phyloP scores from a whole-genome alignment of 1,140 invertebrate genomes.

The Druon quercuslanigerum region DNA sequence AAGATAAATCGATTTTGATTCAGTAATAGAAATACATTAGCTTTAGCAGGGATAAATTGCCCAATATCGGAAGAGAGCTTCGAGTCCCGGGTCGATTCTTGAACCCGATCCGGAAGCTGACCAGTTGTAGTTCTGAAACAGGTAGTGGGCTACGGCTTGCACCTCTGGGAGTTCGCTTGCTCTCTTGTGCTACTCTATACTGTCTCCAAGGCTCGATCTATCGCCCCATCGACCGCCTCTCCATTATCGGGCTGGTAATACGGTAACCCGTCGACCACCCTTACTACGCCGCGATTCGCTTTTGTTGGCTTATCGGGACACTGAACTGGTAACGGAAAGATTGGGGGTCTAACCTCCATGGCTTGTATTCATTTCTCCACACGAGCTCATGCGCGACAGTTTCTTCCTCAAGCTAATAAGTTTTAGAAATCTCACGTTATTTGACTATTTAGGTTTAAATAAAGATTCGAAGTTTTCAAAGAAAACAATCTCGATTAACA shows the following conservation, averaged over 20 bases:
- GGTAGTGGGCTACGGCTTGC: constrained; percentile 34
- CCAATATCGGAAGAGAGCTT: background rate
- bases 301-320: constrained; percentile 57
- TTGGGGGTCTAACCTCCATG: background rate
- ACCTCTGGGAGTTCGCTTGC: constrained; percentile 54
- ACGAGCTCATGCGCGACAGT: no score
- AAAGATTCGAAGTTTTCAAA: no score
- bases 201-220: constrained; percentile 60
- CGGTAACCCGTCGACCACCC: constrained; percentile 45
- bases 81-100: background rate
- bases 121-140: constrained; percentile 49
- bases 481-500: background rate
- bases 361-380: background rate
- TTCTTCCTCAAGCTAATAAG: no score
- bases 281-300: constrained; percentile 44
- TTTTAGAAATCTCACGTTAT: no score
- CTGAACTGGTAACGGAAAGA: constrained; percentile 37
- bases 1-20: background rate
- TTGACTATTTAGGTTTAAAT: no score
- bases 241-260: constrained; percentile 69
- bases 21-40: constrained; percentile 18
- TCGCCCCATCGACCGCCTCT: constrained; percentile 67
- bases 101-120: constrained; percentile 35
- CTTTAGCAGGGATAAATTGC: constrained; percentile 20
- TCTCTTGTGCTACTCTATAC: constrained; percentile 53